Evolutionary conservation across 2,888 invertebrate genomes (phyloP).

Genomic region (Dioctria linearis): DNA sequence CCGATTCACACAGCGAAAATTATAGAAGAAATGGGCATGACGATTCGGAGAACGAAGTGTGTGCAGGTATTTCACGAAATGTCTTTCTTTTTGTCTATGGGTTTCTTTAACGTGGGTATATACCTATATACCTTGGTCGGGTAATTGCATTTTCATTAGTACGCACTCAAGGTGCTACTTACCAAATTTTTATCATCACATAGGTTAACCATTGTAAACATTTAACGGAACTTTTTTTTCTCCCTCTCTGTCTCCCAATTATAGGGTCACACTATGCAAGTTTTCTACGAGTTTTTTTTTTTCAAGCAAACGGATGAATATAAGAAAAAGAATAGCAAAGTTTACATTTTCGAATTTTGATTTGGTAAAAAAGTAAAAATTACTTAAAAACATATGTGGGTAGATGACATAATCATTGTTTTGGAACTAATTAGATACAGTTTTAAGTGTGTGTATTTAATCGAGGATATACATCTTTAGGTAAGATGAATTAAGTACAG

Average conservation of each 20-base stretch:
- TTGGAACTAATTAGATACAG: too few species aligned
- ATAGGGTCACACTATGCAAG: not conserved
- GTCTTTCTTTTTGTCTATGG: not conserved
- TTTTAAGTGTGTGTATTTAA: too few species aligned
- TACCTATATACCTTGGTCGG: not conserved
- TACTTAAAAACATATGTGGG: too few species aligned
- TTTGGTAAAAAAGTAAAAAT: too few species aligned
- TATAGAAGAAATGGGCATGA: not conserved
- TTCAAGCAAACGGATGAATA: too few species aligned
- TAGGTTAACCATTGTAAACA: conserved; percentile 4
- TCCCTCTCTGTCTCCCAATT: not conserved
- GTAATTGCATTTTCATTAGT: conserved; percentile 26
- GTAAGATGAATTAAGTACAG: too few species aligned
- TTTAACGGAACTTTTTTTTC: conserved; percentile 2
- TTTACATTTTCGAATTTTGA: too few species aligned
- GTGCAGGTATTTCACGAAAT: not conserved
- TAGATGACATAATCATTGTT: too few species aligned
- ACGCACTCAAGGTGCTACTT: conserved; percentile 2
- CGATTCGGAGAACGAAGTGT: not conserved
- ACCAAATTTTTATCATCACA: not conserved
- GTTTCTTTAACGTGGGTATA: conserved; percentile 2
- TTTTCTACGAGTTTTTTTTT: not conserved
- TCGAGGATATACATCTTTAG: too few species aligned
- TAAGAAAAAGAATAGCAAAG: too few species aligned
- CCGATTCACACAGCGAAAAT: not conserved